Evolutionary conservation across 2,797 vertebrate genomes (phyloP), one percentile per base, ranked within the genome.

Genomic region (Chelidonichthys spinosus): DNA sequence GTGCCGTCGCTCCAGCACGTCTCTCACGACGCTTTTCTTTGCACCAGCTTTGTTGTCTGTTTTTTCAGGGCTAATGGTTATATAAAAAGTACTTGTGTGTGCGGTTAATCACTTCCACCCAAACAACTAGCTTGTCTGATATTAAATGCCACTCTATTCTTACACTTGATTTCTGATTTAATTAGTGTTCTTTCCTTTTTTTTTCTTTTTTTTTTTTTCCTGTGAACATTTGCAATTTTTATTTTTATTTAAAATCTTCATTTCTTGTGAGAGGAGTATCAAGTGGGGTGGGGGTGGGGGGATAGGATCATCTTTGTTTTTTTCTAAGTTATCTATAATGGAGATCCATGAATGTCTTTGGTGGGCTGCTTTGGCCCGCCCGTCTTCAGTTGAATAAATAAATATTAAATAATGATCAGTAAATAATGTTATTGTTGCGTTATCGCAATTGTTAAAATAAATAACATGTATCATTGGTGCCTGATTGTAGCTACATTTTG

Each of bases 401-500:
- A 87, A 93, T 92, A 94, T 93, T 79, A 90, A 87, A 92, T 88
- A 84, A 92, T 86, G 88, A 93, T 92, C 85, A 74, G 91, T 94
- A 90, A 93, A 93, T 90, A 92, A 95, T 90, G 92, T 94, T 93
- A 95, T 94, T 94, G 93, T 95, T 95, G 93, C 94, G 83, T 94
- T 95, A 93, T 94, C 87, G 92, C 93, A 95, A 94, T 94, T 95
- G 93, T 95, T 94, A 85, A 90, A 90, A 93, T 86, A 91, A 85
- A 89, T 79, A 86, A 92, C 86, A 93, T 93, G 91, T 95, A 94
- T 94, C 92, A 94, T 94, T 94, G 94, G 95, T 95, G 93, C 94
- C 93, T 95, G 93, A 95, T 81, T 95, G 94, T 95, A 95, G 94
- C 95, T 94, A 93, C 93, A 93, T 94, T 94, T 93, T 92, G 91